Base-by-base conservation (phyloP, 2,888 invertebrate species). In the Cryptus viduatorius region DNA sequence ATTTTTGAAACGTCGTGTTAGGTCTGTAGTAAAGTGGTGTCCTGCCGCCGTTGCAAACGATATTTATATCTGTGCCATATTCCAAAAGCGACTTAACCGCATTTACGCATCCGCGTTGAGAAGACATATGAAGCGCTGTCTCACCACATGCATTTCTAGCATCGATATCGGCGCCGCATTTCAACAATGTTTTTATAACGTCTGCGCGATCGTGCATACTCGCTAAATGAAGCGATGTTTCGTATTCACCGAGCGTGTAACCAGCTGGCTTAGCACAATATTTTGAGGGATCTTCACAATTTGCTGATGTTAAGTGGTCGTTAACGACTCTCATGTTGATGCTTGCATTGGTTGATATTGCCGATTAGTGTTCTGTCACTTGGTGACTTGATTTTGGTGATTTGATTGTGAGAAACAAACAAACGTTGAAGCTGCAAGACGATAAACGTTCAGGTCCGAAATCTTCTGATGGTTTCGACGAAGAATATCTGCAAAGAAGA, bases 111-210 rank as follows among this genome's bases (percentile, higher is more conserved):
- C 14, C 19, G 48, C 14, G 46, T 14, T 24, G 46, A 29, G 68
- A 12, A 4, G 68, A 8, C 12, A 48, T 12, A 19, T 68, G 68
- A 24, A 68, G 48, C 46, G 68, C 46, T 48, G 68, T 68, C 12
- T 46, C 48, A 1, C 68, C 68, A 3, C 24, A 0, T 5, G 19
- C 4, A 12, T 12, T 46, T 4, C 1, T 14, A 1, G 48, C 44
- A 12, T 24, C 24, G 14, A 68, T 14, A 14, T 48, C 68, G 3
- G 48, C 68, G 3, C 46, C 46, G 48, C 44, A 1, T 10, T 68
- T 29, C 14, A 68, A 1, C 14, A 68, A 19, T 8, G 3, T 24
- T 29, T 24, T n/a, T 4, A 68, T 29, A 14, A 48, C 24, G 5
- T 68, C 48, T 7, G 10, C 56, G 8, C 56, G 24, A 56, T 56